phyloP scores from a whole-genome alignment of 2,113 vertebrate species.

The Odocoileus hemionus region DNA sequence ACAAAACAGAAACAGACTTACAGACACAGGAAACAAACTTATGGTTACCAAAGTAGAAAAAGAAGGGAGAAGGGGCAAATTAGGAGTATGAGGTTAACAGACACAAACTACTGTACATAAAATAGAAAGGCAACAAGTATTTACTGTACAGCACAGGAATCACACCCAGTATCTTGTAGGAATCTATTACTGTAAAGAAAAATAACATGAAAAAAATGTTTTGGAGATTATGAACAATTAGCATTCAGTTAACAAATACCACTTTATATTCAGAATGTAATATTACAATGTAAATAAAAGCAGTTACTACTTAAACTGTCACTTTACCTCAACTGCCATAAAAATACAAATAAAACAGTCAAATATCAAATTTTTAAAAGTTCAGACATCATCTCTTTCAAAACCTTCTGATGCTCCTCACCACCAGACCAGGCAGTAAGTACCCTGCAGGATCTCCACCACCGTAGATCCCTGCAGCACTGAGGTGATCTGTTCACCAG shows the following conservation, averaged over 20 bases:
- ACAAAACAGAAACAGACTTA: background rate
- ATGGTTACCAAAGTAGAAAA: background rate
- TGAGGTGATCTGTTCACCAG: background rate
- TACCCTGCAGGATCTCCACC: background rate
- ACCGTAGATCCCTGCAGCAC: background rate
- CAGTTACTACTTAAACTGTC: background rate
- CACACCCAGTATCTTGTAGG: background rate
- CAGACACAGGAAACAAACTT: background rate
- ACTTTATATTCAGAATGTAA: background rate
- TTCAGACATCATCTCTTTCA: background rate
- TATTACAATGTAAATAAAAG: background rate
- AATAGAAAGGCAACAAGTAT: background rate
- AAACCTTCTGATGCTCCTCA: background rate
- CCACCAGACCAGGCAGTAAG: background rate
- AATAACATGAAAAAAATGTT: background rate
- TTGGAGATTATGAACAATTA: background rate
- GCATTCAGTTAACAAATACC: background rate
- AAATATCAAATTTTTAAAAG: background rate
- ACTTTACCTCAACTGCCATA: background rate
- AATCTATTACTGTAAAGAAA: background rate
- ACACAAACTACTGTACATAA: background rate
- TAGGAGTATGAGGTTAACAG: background rate
- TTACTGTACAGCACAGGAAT: background rate
- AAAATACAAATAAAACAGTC: background rate
- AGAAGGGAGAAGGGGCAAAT: background rate